Percentiles rank a stretch among this genome's conserved stretches.
Conservation (phyloP, 2,113 vertebrate species). For the Sebastes fasciatus region DNA sequence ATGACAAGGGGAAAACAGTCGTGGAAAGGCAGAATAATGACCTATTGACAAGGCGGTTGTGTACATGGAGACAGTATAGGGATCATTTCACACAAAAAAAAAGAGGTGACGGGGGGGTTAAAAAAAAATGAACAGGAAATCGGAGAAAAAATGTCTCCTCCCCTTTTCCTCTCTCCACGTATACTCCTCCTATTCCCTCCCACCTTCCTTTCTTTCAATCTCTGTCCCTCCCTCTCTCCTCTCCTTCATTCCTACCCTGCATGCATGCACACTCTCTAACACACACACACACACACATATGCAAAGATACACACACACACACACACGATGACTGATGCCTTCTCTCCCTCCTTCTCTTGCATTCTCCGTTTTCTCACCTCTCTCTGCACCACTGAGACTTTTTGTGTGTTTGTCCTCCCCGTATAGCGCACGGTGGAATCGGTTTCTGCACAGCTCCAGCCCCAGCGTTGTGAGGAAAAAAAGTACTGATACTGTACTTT, state of each 20-base stretch:
- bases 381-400: slow-evolving; percentile 70
- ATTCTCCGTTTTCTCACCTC: slow-evolving; percentile 62
- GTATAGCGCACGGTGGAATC: slow-evolving; percentile 55
- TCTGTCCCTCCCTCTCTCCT: slow-evolving; percentile 71
- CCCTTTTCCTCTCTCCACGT: slow-evolving; percentile 77
- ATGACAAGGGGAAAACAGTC: slow-evolving; percentile 50
- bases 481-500: slow-evolving; percentile 53
- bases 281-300: slow-evolving; percentile 39
- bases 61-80: slow-evolving; percentile 26
- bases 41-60: slow-evolving; percentile 40
- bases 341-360: slow-evolving; percentile 63
- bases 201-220: slow-evolving; percentile 74
- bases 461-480: neutral
- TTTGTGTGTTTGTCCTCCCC: slow-evolving; percentile 65
- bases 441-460: slow-evolving; percentile 68
- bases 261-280: slow-evolving; percentile 48
- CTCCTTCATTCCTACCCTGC: slow-evolving; percentile 72
- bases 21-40: slow-evolving; percentile 56
- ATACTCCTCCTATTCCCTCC: slow-evolving; percentile 77
- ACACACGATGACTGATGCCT: slow-evolving; percentile 74
- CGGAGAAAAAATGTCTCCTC: slow-evolving; percentile 74
- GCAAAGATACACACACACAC: slow-evolving; percentile 41
- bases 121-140: slow-evolving; percentile 75
- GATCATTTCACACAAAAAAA: slow-evolving; percentile 49
- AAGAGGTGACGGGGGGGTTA: neutral